Conservation (phyloP, 2,888 invertebrate species). For the Aromia moschata region DNA sequence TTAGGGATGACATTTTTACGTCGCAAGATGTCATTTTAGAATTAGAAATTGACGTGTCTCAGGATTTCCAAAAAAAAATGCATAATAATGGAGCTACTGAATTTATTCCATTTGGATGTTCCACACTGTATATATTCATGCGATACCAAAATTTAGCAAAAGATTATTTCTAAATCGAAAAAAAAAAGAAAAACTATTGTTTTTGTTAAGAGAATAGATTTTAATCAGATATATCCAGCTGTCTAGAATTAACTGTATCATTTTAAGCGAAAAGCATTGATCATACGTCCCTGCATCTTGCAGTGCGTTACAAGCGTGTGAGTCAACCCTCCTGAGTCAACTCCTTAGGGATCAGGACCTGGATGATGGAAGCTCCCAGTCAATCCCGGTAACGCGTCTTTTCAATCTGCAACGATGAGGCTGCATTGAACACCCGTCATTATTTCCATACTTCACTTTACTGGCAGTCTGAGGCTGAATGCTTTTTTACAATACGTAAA, state of each 20-base stretch:
- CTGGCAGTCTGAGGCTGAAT: constrained; percentile 12
- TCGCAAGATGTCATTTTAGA: too few relatives aligned
- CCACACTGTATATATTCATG: too few relatives aligned
- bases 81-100: too few relatives aligned
- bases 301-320: constrained; percentile 36
- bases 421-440: constrained; percentile 53
- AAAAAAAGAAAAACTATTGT: too few relatives aligned
- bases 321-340: constrained; percentile 50
- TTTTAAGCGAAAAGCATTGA: constrained; percentile 35
- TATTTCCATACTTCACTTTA: constrained; percentile 45
- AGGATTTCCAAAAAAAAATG: too few relatives aligned
- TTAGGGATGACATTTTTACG: too few relatives aligned
- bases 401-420: constrained; percentile 60
- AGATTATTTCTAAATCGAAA: too few relatives aligned
- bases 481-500: constrained; percentile 17
- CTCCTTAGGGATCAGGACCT: constrained; percentile 57
- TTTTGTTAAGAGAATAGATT: too few relatives aligned
- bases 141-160: too few relatives aligned
- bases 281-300: constrained; percentile 32
- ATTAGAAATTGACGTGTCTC: too few relatives aligned
- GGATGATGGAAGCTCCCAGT: constrained; percentile 61
- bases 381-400: constrained; percentile 62
- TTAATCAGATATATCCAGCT: too few relatives aligned
- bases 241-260: constrained; percentile 10
- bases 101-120: too few relatives aligned